A percentile compares a stretch with the other conserved stretches of the same genome.
These are phyloP conservation scores for Loriculus beryllinus DNA, from an alignment of 2,797 vertebrate genomes.

Conservation along the genomic window DNA sequence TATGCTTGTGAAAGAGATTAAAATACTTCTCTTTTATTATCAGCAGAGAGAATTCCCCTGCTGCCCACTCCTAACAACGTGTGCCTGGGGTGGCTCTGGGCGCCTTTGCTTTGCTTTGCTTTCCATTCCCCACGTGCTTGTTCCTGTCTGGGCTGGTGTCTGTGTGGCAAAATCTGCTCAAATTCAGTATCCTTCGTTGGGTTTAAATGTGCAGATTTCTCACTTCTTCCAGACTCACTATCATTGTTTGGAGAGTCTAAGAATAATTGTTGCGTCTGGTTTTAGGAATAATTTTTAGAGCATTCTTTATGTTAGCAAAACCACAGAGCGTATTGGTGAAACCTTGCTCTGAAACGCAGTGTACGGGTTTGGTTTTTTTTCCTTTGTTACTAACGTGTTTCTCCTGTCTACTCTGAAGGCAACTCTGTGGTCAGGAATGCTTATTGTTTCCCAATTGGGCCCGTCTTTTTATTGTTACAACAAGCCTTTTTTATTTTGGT, in stretches of 20 bases:
- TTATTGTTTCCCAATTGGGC: background rate
- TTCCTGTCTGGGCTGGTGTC: background rate
- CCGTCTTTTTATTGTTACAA: background rate
- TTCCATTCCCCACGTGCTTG: background rate
- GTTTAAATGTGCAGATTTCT: background rate
- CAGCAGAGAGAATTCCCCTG: slow-evolving; percentile 29
- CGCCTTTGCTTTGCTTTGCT: background rate
- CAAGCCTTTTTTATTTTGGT: background rate
- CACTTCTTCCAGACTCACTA: fast-evolving
- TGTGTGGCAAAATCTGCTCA: background rate
- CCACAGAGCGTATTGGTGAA: background rate
- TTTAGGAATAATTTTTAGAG: background rate
- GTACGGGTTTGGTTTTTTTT: background rate
- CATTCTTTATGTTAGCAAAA: background rate
- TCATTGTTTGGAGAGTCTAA: background rate
- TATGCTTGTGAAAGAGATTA: slow-evolving; percentile 55
- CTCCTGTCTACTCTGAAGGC: background rate
- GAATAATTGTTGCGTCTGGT: background rate
- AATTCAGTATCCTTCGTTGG: background rate
- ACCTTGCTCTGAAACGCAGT: background rate
- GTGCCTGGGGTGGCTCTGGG: background rate
- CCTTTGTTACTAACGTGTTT: background rate
- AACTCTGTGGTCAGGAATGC: background rate
- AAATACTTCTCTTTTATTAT: slow-evolving; percentile 60
- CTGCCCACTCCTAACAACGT: background rate